Conservation (phyloP, 2,888 invertebrate genomes). For the Elmis aenea region DNA sequence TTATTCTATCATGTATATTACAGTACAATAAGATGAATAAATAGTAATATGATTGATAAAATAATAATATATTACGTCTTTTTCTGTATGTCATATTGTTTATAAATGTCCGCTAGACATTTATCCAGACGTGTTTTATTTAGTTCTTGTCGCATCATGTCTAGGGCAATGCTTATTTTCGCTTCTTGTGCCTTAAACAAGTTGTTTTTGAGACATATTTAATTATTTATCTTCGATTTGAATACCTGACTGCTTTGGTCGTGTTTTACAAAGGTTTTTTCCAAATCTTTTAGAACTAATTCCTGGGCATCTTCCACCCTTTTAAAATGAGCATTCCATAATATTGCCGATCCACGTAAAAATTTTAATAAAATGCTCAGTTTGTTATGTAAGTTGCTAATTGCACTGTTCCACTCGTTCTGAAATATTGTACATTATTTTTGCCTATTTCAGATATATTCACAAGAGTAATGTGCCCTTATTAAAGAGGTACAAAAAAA, state of each 20-base stretch:
- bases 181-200: constrained; percentile 18
- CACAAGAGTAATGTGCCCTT: too few species aligned
- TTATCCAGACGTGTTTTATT: constrained; percentile 25
- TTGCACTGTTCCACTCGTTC: constrained; percentile 27
- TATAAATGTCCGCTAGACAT: constrained; percentile 5
- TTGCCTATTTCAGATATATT: too few species aligned
- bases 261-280: constrained; percentile 24
- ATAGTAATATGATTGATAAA: too few species aligned
- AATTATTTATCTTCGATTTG: too few species aligned
- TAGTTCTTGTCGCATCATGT: constrained; percentile 32
- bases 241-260: constrained; percentile 16
- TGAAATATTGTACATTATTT: too few species aligned
- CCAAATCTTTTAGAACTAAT: constrained; percentile 29
- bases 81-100: constrained; percentile 23
- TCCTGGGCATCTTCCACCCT: constrained; percentile 27
- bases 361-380: constrained; percentile 22
- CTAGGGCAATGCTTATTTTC: constrained; percentile 30
- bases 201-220: neutral
- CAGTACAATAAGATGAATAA: too few species aligned
- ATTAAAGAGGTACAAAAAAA: too few species aligned
- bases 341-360: constrained; percentile 23
- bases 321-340: constrained; percentile 35
- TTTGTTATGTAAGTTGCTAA: constrained; percentile 22
- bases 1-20: too few species aligned
- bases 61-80: constrained; percentile 21